Percentiles rank a stretch among this genome's conserved stretches.
Conservation (phyloP, 2,797 vertebrate species). For the Coracias cyanogaster region DNA sequence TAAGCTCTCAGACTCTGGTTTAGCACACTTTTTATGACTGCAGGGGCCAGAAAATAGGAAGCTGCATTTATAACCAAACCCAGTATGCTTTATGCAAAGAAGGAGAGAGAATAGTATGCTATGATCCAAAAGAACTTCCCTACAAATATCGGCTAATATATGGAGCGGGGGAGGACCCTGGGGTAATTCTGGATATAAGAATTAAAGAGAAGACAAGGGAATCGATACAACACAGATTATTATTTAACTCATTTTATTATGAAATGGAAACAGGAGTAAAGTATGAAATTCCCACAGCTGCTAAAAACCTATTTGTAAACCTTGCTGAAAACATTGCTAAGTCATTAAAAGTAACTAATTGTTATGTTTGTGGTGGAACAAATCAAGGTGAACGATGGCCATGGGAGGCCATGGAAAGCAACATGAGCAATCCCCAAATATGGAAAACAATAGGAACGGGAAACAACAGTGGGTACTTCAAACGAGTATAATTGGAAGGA, state of each 20-base stretch:
- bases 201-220: too few species aligned
- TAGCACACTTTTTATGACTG: too few species aligned
- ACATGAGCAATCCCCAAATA: background rate
- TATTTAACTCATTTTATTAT: background rate
- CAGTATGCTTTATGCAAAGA: too few species aligned
- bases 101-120: too few species aligned
- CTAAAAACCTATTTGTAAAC: background rate
- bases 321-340: background rate
- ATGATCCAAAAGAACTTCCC: too few species aligned
- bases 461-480: background rate
- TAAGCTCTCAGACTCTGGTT: too few species aligned
- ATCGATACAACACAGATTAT: too few species aligned
- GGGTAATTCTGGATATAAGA: too few species aligned
- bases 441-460: background rate
- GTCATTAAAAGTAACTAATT: background rate
- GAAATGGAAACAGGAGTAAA: background rate
- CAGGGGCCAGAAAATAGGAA: too few species aligned
- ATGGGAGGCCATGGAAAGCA: background rate
- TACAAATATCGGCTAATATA: too few species aligned
- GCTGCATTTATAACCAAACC: too few species aligned
- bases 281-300: background rate
- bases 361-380: background rate
- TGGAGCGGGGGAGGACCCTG: too few species aligned
- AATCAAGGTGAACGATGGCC: background rate
- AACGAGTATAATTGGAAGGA: background rate